A percentile compares a stretch with the other conserved stretches of the same genome.
phyloP scores from a whole-genome alignment of 2,113 vertebrate species.

The Mormoops blainvillei region DNA sequence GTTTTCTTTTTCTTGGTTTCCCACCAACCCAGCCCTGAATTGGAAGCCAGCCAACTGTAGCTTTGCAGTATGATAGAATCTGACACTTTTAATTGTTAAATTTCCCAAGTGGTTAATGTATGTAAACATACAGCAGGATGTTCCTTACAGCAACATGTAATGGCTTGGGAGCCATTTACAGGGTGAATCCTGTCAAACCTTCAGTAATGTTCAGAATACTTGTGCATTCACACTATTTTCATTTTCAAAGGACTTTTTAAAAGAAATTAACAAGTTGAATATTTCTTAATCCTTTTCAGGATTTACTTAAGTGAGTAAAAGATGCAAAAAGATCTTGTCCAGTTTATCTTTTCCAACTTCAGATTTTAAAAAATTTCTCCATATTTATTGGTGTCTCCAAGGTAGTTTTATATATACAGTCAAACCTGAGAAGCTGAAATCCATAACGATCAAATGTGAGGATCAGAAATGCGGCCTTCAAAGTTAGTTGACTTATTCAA shows the following conservation, averaged over 20 bases:
- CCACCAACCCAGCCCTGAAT: neutral
- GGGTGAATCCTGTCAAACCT: neutral
- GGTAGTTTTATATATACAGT: neutral
- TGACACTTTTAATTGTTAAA: constrained; percentile 45
- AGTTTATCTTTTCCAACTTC: neutral
- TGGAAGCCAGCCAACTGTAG: constrained; percentile 19
- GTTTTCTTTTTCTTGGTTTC: neutral
- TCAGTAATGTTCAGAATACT: neutral
- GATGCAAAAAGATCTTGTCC: neutral
- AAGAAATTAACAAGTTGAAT: neutral
- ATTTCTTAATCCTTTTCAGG: neutral
- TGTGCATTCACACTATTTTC: neutral
- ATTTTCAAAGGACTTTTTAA: neutral
- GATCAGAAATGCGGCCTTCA: neutral
- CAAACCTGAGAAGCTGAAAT: neutral
- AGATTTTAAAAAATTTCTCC: neutral
- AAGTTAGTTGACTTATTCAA: neutral
- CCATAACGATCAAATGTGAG: neutral
- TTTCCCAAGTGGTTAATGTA: constrained; percentile 28
- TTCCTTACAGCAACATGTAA: constrained; percentile 7
- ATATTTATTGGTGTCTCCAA: neutral
- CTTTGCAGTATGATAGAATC: neutral
- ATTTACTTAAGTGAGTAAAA: neutral
- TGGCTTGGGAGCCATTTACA: neutral
- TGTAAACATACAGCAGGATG: constrained; percentile 53